phyloP scores from a whole-genome alignment of 2,888 invertebrate species.

The Troglohyphantes excavatus region DNA sequence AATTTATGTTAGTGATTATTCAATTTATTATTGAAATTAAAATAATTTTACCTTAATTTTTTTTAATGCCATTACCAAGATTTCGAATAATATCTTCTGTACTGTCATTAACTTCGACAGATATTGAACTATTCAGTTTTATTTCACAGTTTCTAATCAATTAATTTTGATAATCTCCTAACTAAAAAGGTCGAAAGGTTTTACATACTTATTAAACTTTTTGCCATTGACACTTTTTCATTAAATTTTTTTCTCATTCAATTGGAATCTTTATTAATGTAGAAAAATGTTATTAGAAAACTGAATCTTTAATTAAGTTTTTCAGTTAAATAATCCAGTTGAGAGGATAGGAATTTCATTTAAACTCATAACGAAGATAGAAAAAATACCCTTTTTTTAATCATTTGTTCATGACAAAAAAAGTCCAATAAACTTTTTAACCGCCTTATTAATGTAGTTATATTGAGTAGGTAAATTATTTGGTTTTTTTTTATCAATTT shows the following conservation, averaged over 20 bases:
- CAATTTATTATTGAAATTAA: too few species aligned
- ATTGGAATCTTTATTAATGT: slow-evolving; percentile 23
- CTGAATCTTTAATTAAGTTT: slow-evolving; percentile 26
- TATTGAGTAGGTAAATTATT: slow-evolving; percentile 9
- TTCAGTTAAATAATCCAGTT: slow-evolving; percentile 8
- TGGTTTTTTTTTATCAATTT: background rate
- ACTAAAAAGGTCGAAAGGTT: slow-evolving; percentile 13
- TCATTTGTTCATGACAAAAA: background rate
- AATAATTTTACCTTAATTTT: too few species aligned
- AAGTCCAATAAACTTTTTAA: background rate
- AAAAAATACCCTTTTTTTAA: background rate
- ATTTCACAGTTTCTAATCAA: background rate
- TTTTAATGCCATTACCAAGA: too few species aligned
- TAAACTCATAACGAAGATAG: background rate
- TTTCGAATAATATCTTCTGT: too few species aligned
- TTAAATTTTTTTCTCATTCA: slow-evolving; percentile 10
- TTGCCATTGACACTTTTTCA: background rate
- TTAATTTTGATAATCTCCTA: background rate
- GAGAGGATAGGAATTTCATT: slow-evolving; percentile 15
- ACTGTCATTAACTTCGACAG: background rate
- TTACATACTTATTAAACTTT: slow-evolving; percentile 16
- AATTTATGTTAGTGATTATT: too few species aligned
- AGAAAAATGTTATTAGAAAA: slow-evolving; percentile 34
- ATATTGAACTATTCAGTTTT: background rate
- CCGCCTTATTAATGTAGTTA: background rate